Evolutionary conservation across 2,797 vertebrate species (phyloP), one percentile per base, ranked within the genome.

Genomic region (Cyclura pinguis): DNA sequence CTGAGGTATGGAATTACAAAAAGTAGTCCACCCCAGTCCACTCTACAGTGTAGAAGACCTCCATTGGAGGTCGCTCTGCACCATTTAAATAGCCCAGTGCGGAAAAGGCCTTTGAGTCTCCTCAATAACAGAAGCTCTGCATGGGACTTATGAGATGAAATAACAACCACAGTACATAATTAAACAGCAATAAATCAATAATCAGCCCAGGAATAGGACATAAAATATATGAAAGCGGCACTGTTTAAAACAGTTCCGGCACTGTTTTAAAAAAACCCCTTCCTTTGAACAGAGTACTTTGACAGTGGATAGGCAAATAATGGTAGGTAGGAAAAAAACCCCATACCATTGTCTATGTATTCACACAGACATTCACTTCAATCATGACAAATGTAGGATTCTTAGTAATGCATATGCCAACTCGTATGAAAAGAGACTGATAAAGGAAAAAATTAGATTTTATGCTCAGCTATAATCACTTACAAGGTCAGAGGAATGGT

Each of bases 391-490:
- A 94, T 90, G n/a, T 93, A 81, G 95, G 93, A 94, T 91, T 93
- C 91, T 90, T 92, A 94, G 84, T 85, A 94, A 93, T 91, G 94
- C 91, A 96, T 94, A 96, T 94, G 91, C 90, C 94, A 96, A 89
- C 95, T 91, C 93, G 92, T 96, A 92, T 91, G 85, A 86, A 93
- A 29, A 1, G 29, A 13, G 22, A 27, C 27, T 2, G 24, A 9
- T n/a, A 18, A n/a, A n/a, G 29, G 95, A 96, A 93, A 91, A 93
- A 93, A 94, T 96, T 96, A 95, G 85, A 93, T 95, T 95, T 95
- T 93, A 87, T 92, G 89, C 76, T 93, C 88, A 88, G 50, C 73
- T 93, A 74, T 92, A 94, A 96, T 95, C 90, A 95, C 87, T 97
- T 94, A 95, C 47, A 74, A 67, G 94, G 92, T 96, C 96, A 96